Evolutionary conservation across 2,113 vertebrate species (phyloP), one percentile per base, ranked within the genome.

Genomic region (Limanda limanda): DNA sequence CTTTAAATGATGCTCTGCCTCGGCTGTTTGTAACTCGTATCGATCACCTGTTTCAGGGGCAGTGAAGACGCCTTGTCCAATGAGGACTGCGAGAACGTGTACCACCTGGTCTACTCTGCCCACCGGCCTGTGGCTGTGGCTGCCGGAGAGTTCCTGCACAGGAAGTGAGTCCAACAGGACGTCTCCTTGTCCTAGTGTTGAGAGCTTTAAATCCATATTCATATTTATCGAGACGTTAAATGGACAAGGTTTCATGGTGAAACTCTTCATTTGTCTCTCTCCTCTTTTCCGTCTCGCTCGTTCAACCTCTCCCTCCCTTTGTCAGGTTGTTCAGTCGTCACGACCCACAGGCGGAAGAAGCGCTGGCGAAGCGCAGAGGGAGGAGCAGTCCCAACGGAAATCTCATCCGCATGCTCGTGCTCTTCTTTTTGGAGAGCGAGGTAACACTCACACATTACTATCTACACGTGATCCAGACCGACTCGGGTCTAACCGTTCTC

Each of bases 401-500:
- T 76, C 98, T 99, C 79, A 96, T 99, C 91, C 96, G 97, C 85
- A 99, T 99, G 98, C 94, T 99, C 85, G 98, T 99, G 90, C 97
- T 99, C 82, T 99, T 99, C 93, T 99, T 99, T 90, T 95, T 99
- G 90, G 98, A 99, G 94, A 99, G 98, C 78, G 98, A 99, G 96
- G 98, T 99, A 95, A 96, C 3, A 35, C 21, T 59, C 24, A 31
- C 14, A 3, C 5, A 21, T 15, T 42, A 13, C 40, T 42, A 21
- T n/a, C n/a, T n/a, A 54, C 47, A 18, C 47, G 18, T 51, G 15
- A 20, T 6, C 47, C 47, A 13, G 40, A 3, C 12, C 2, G 40
- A 13, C 12, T 51, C 5, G 62, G 1, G 4, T 27, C 5, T 10
- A n/a, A 21, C 3, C 14, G 20, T 67, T 68, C 6, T 37, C 13